Percentiles rank a stretch among this genome's conserved stretches.
Evolutionary conservation across 2,888 invertebrate genomes (phyloP).

Genomic region (Agrenia bidenticulata): DNA sequence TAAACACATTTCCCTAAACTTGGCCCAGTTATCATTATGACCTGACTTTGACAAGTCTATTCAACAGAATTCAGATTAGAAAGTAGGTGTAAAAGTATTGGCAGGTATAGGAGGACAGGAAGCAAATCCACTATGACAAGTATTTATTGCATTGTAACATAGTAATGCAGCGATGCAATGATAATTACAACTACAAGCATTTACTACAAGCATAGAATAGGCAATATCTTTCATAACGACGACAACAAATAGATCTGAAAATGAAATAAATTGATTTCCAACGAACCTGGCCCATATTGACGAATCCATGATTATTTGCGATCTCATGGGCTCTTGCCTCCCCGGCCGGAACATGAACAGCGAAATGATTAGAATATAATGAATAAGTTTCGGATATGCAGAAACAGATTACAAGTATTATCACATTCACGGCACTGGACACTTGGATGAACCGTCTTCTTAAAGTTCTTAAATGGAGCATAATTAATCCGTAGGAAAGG

Average conservation of each 20-base stretch:
- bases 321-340: conserved; percentile 55
- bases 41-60: conserved; percentile 11
- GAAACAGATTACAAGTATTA: conserved; percentile 7
- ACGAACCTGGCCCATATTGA: conserved; percentile 58
- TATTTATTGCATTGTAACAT: neutral
- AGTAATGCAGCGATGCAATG: neutral
- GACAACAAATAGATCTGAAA: neutral
- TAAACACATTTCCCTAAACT: conserved; percentile 23
- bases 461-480: conserved; percentile 12
- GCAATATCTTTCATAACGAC: too few relatives aligned
- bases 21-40: conserved; percentile 15
- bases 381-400: conserved; percentile 9
- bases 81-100: conserved; percentile 13
- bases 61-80: conserved; percentile 17
- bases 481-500: neutral
- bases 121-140: conserved; percentile 9
- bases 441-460: neutral
- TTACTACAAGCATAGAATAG: neutral
- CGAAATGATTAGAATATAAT: conserved; percentile 60
- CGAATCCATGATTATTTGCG: conserved; percentile 59
- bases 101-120: conserved; percentile 9
- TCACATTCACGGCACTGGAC: conserved; percentile 18
- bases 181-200: neutral
- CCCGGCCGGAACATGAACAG: conserved; percentile 59
- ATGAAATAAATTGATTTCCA: neutral